Evolutionary conservation across 2,113 vertebrate genomes (phyloP).

Genomic region (Bujurquina vittata): DNA sequence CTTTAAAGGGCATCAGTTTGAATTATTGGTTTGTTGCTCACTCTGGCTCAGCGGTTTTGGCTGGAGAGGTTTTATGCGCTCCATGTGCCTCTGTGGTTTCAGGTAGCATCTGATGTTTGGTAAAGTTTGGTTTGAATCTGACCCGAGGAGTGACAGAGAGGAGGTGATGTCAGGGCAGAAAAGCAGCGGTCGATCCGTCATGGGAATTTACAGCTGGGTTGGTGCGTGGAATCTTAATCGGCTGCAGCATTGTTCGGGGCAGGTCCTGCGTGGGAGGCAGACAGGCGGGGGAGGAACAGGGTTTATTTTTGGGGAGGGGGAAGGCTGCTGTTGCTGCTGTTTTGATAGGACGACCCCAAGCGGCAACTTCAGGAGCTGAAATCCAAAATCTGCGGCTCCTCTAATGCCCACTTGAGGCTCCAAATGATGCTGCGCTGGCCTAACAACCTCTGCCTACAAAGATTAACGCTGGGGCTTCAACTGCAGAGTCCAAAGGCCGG

Average conservation of each 20-base stretch:
- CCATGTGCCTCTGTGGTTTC: slow-evolving; percentile 28
- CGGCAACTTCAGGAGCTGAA: background rate
- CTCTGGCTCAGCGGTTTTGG: background rate
- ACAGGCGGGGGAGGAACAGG: slow-evolving; percentile 21
- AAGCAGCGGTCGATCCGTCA: slow-evolving; percentile 71
- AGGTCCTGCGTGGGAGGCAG: slow-evolving; percentile 65
- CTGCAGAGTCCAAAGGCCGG: fast-evolving
- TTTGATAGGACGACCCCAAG: background rate
- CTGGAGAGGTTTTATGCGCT: background rate
- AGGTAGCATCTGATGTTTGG: slow-evolving; percentile 44
- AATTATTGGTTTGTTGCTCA: background rate
- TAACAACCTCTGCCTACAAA: background rate
- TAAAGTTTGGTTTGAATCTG: slow-evolving; percentile 77
- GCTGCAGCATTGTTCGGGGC: slow-evolving; percentile 67
- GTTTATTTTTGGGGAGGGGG: slow-evolving; percentile 13
- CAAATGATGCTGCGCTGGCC: background rate
- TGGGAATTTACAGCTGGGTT: slow-evolving; percentile 83
- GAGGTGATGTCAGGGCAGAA: slow-evolving; percentile 81
- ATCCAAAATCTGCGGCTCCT: background rate
- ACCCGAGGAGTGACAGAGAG: slow-evolving; percentile 70
- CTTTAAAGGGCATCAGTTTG: too few relatives aligned
- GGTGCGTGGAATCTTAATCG: slow-evolving; percentile 81
- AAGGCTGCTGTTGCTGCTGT: slow-evolving; percentile 20
- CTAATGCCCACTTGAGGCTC: background rate
- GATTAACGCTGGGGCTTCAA: background rate